Percentiles rank a stretch among this genome's conserved stretches.
phyloP scores from a whole-genome alignment of 2,113 vertebrate genomes.

The Calypte anna region DNA sequence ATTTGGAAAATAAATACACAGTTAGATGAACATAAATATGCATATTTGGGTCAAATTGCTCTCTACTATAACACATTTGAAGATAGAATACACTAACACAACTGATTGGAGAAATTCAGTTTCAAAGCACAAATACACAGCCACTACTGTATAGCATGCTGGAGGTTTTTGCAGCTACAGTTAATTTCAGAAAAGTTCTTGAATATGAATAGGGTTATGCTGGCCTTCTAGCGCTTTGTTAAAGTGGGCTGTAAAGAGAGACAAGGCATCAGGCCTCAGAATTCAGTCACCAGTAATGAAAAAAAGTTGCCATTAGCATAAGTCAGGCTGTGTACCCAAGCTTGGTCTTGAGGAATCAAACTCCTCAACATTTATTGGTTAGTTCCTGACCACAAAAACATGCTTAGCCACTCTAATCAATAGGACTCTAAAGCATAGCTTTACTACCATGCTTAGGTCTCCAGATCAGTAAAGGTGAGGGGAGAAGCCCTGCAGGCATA shows the following conservation, averaged over 20 bases:
- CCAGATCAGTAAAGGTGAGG: neutral
- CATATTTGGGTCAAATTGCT: slow-evolving; percentile 30
- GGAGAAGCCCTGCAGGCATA: neutral
- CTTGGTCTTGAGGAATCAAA: neutral
- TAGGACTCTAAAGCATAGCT: neutral
- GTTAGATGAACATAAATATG: slow-evolving; percentile 39
- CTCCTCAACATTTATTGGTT: neutral
- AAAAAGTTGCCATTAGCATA: slow-evolving; percentile 5
- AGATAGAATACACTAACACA: slow-evolving; percentile 39
- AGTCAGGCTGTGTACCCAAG: neutral
- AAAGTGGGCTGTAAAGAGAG: slow-evolving; percentile 40
- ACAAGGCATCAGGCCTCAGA: neutral
- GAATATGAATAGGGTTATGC: slow-evolving; percentile 42
- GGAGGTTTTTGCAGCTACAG: slow-evolving; percentile 36
- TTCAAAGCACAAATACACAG: slow-evolving; percentile 13
- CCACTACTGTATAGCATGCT: slow-evolving; percentile 29
- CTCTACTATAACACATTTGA: slow-evolving; percentile 15
- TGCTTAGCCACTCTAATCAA: neutral
- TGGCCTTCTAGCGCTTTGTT: slow-evolving; percentile 21
- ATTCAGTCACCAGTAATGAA: neutral
- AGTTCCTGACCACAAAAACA: neutral
- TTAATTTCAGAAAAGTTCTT: slow-evolving; percentile 47
- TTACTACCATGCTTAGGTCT: neutral
- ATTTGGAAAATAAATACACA: slow-evolving; percentile 52
- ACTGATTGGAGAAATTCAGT: slow-evolving; percentile 37